These are phyloP conservation scores for Macrobrachium nipponense DNA, from an alignment of 1,140 invertebrate species.

Conservation along the genomic window DNA sequence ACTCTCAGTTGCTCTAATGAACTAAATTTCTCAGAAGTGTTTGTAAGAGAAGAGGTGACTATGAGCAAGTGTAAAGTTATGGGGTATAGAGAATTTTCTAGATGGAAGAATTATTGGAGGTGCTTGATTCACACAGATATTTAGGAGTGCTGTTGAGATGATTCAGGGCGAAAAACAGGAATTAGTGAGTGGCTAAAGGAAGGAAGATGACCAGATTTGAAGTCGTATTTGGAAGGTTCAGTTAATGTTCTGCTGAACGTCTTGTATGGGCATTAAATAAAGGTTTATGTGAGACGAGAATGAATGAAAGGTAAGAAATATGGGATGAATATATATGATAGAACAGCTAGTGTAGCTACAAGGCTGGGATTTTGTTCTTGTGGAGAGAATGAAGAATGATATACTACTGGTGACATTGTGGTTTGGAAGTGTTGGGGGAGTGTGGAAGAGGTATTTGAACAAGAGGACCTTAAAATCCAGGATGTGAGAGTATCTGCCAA, in stretches of 20 bases:
- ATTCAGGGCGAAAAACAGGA: background rate
- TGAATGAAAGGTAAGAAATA: background rate
- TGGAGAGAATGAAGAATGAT: background rate
- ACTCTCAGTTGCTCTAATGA: too few relatives aligned
- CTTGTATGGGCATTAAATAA: background rate
- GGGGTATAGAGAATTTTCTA: background rate
- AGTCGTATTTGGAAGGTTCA: background rate
- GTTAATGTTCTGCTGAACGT: too few relatives aligned
- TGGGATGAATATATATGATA: background rate
- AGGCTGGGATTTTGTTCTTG: background rate
- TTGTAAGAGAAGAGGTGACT: background rate
- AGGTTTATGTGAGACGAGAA: background rate
- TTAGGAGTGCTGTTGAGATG: background rate
- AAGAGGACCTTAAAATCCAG: too few relatives aligned
- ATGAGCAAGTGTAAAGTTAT: background rate
- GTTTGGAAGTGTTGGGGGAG: too few relatives aligned
- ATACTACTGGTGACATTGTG: too few relatives aligned
- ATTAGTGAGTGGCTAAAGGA: background rate
- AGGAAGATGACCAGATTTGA: background rate
- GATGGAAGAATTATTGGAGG: too few relatives aligned
- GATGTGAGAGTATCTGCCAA: too few relatives aligned
- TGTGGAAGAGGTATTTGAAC: too few relatives aligned
- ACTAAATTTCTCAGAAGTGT: background rate
- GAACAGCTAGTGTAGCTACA: background rate
- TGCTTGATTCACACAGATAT: background rate